Evolutionary conservation across 2,113 vertebrate species (phyloP), one percentile per base, ranked within the genome.

Genomic region (Cichladusa arquata): DNA sequence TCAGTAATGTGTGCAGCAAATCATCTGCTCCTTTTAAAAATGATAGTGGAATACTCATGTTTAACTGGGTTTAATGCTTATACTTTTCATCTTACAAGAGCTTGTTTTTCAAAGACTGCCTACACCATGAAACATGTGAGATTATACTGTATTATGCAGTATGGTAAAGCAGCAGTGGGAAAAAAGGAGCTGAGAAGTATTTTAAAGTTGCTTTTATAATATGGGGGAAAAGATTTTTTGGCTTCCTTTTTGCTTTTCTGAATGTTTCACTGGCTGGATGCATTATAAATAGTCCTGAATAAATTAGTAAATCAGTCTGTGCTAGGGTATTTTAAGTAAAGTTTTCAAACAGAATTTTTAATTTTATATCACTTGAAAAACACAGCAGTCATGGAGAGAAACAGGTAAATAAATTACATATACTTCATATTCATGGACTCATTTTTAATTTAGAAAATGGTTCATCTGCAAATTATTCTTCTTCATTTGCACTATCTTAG

Each of bases 271-370:
- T 91, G 73, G 66, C 74, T 70, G 29, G 71, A 48, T 94, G 66
- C 64, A 26, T 94, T 92, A 53, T 76, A 88, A 88, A 38, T 77
- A 85, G 57, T 81, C 78, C 87, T 96, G 71, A 96, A 95, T 95
- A 89, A 91, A 95, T 96, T 66, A 85, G 45, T 76, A 50, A 45
- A 81, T 93, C 73, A 91, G 53, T 86, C 84, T 91, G 42, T 77
- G 82, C 45, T 66, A 29, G 60, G 71, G 26, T 79, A 64, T 88
- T 86, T 88, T 88, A 66, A 86, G 53, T 81, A 56, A 89, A 96
- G 60, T 94, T 96, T 94, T 93, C 93, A 95, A 97, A 97, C 47
- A 88, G 94, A 96, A 97, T 96, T 95, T 96, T 95, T 77, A 93
- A 95, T 92, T 95, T 91, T 86, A 25, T 24, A 73, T 96, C 47